phyloP scores from a whole-genome alignment of 2,113 vertebrate genomes.

The Platycercus adscitus region DNA sequence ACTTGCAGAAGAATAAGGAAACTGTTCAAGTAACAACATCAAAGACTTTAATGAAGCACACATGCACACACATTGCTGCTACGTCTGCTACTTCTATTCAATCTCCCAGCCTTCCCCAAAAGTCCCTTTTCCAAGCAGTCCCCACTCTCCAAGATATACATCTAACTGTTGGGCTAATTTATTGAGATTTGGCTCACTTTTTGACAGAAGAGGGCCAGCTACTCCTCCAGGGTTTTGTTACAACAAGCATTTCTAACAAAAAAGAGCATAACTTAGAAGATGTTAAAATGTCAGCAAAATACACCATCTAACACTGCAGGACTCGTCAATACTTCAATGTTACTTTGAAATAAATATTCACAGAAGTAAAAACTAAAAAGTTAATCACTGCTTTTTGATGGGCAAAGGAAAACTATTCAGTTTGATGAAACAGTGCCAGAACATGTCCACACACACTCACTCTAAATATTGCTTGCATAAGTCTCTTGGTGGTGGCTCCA shows the following conservation, averaged over 20 bases:
- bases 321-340: background rate
- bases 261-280: background rate
- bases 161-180: background rate
- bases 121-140: background rate
- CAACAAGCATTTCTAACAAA: background rate
- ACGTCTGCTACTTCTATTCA: background rate
- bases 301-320: background rate
- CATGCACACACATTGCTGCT: background rate
- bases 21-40: background rate
- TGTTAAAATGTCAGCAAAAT: background rate
- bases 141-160: background rate
- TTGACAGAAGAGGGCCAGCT: background rate
- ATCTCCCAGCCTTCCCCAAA: background rate
- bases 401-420: background rate
- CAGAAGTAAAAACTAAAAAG: background rate
- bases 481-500: background rate
- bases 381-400: background rate
- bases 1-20: background rate
- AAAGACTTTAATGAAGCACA: background rate
- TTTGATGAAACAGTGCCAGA: background rate
- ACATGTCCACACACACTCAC: background rate
- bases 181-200: background rate
- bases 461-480: background rate
- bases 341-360: background rate
- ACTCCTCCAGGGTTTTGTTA: background rate